A percentile compares a stretch with the other conserved stretches of the same genome.
Conservation (phyloP, 2,113 vertebrate genomes). For the Engystomops pustulosus region DNA sequence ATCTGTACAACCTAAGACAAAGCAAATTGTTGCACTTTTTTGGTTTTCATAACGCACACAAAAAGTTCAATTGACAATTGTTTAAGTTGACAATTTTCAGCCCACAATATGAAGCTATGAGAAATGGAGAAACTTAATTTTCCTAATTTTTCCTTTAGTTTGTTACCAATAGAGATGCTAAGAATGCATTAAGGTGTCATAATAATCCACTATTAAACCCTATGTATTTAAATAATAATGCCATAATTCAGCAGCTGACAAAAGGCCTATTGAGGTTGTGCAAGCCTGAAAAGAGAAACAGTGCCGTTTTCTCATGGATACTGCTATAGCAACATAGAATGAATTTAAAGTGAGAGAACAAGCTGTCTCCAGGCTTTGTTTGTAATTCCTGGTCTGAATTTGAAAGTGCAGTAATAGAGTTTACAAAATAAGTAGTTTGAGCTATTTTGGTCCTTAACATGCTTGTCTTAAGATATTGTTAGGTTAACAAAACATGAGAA, state of each 20-base stretch:
- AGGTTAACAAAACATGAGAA: constrained; percentile 66
- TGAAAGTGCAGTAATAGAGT: constrained; percentile 73
- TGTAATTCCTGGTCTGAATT: constrained; percentile 79
- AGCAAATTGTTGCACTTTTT: not conserved
- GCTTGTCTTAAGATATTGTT: constrained; percentile 63
- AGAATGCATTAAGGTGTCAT: constrained; percentile 79
- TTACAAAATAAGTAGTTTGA: constrained; percentile 72
- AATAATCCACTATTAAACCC: constrained; percentile 85
- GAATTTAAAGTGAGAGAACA: constrained; percentile 81
- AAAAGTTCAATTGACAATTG: not conserved
- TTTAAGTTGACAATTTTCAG: constrained; percentile 26
- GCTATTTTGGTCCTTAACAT: constrained; percentile 63
- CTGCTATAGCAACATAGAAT: constrained; percentile 86
- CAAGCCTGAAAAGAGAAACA: constrained; percentile 72
- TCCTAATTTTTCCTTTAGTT: constrained; percentile 61
- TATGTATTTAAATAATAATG: constrained; percentile 84
- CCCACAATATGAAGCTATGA: not conserved
- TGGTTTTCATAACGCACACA: not conserved
- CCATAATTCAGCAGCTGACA: constrained; percentile 84
- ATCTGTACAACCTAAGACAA: not conserved
- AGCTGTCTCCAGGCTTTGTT: constrained; percentile 78
- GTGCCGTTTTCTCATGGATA: constrained; percentile 79
- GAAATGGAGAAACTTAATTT: not conserved
- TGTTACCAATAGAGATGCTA: constrained; percentile 77
- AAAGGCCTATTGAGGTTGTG: constrained; percentile 79